Base-by-base conservation (phyloP, 2,797 vertebrate species). In the Megalops cyprinoides region DNA sequence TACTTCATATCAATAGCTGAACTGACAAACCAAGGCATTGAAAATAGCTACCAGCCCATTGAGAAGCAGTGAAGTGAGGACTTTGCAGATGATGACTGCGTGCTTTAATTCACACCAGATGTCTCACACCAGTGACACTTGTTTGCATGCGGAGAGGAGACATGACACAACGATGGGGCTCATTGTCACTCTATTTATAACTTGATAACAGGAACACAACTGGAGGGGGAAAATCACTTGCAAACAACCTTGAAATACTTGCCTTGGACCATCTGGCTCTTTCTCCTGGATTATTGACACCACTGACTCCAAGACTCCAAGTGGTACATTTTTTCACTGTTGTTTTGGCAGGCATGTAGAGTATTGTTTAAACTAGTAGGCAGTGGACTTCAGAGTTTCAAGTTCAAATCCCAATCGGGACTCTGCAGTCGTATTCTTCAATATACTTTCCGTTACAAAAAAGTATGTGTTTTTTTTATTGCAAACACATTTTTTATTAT, bases 101-200 rank as follows among this genome's bases (percentile, higher is more conserved):
- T 74, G 37, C 73, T 55, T 79, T 74, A 56, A 79, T 74, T 79
- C 42, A 39, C 67, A 46, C 78, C 78, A 79, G 78, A 79, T 74
- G 67, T 71, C 25, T 74, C 78, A 74, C 69, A 58, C 67, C 53
- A 58, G 44, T 74, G 53, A 79, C 18, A 56, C 67, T 79, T 74
- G 78, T 56, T 79, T 69, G 71, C 69, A 58, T 74, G 51, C 49
- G 44, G 65, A 34, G 39, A 74, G 42, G 37, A 79, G 67, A 58
- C 78, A 71, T 42, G 78, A 51, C 48, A 79, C 49, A 46, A 74
- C 34, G 67, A 79, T 39, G 39, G 49, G 20, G 28, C 51, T 79
- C 67, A 79, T 79, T 79, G 69, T 60, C 78, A 79, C 78, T 14
- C 31, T 74, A 79, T 74, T 74, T 79, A 74, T 46, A 74, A 39